Conservation (phyloP, 2,113 vertebrate genomes). For the Machaerirhynchus nigripectus region DNA sequence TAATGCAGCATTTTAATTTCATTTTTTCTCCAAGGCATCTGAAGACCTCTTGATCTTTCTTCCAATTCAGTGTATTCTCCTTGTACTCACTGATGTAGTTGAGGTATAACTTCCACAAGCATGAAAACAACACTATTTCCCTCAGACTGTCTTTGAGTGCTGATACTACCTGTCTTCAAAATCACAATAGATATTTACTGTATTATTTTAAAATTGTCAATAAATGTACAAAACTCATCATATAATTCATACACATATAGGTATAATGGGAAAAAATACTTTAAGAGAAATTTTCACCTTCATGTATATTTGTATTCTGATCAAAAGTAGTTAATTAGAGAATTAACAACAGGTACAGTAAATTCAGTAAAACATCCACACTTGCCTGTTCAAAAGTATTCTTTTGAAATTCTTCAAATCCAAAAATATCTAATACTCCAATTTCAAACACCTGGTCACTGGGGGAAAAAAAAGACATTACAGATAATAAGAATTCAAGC, state of each 20-base stretch:
- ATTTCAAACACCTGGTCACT: slow-evolving; percentile 85
- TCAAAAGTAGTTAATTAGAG: not conserved
- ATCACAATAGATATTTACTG: not conserved
- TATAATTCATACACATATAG: not conserved
- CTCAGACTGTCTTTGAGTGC: not conserved
- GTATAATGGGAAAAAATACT: not conserved
- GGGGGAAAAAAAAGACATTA: not conserved
- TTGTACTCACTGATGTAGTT: not conserved
- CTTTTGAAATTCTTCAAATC: slow-evolving; percentile 91
- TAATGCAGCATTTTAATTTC: not conserved
- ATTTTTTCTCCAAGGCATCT: not conserved
- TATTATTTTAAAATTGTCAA: not conserved
- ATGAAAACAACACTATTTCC: not conserved
- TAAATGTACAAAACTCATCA: not conserved
- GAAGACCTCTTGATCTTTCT: slow-evolving; percentile 1
- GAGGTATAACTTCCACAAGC: not conserved
- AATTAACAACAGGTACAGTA: not conserved
- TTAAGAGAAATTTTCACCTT: not conserved
- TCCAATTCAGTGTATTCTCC: not conserved
- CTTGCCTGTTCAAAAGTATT: slow-evolving; percentile 92
- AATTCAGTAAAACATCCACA: not conserved
- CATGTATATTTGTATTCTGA: not conserved
- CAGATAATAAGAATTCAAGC: not conserved
- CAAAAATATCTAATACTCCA: slow-evolving; percentile 91
- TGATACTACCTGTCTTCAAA: not conserved